Base-by-base conservation (phyloP, 2,113 vertebrate species). In the Xiphorhynchus elegans region DNA sequence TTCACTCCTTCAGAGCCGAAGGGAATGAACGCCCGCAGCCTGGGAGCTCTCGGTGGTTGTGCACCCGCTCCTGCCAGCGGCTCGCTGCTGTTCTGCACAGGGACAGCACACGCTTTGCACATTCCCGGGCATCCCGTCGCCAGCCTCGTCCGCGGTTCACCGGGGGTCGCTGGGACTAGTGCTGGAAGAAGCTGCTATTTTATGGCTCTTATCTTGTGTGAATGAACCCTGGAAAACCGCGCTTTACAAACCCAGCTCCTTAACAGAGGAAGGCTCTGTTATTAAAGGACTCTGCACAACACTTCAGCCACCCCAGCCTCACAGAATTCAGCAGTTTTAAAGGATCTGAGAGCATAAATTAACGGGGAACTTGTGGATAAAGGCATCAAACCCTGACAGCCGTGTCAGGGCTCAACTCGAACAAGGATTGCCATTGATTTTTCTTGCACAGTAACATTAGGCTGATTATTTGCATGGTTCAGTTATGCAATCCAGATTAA, bases 401-500 rank as follows among this genome's bases (percentile, higher is more conserved):
- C 4, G 4, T 25, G 14, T 42, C 66, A 75, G 44, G 17, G 66
- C 69, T 55, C 47, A 37, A 95, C 83, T 73, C 10, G 0, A 74
- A 74, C 31, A 44, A 50, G n/a, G 40, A 26, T 81, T 89, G 49
- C 47, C 46, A 53, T 60, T n/a, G 50, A 89, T 92, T 91, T 95
- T 93, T 67, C 77, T 87, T 23, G 56, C 63, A 79, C 7, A 53
- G 24, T 62, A 69, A 59, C 23, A 85, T 86, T 25, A 42, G 42
- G 19, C 4, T 37, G 33, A 68, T 84, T 33, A 67, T 88, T 80
- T 63, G 17, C 60, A 37, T 52, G 67, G 23, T 63, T 81, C 56
- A 35, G 83, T 85, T 93, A 96, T 50, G 79, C 81, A 93, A 70
- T 55, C 47, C 62, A 53, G 24, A n/a, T 64, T 81, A 87, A 88